Base-by-base conservation (phyloP, 1,140 invertebrate species). In the Pomacea maculata region DNA sequence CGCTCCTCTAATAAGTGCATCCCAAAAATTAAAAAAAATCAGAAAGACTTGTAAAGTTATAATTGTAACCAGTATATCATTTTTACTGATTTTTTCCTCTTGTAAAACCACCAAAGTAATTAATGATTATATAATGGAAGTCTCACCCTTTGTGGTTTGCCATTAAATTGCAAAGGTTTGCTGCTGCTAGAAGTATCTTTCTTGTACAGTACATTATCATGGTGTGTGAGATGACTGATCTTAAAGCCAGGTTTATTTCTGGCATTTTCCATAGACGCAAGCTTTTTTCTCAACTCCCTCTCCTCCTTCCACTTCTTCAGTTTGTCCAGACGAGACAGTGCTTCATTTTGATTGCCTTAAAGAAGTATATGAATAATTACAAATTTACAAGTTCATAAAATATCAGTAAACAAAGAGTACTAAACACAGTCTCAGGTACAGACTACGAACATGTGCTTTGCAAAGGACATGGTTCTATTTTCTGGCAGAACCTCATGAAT, bases 281-380 rank as follows among this genome's bases (percentile, higher is more conserved):
- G 71, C 68, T 87, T 87, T 55, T 77, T 85, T 52, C 86, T 86
- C 25, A 86, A 65, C 52, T 85, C 85, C 55, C 82, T 82, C 57
- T 87, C 87, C 63, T 83, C 82, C 78, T 84, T 85, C 87, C 87
- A 87, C 80, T 86, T 87, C 21, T 81, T 80, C n/a, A 87, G 74
- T 75, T 77, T 83, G 25, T 78, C 77, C 34, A 78, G 65, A 12
- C 77, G 64, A 14, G 77, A 68, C 34, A 57, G 17, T 9, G 77
- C 77, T 11, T 67, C 77, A 5, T 45, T 71, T 78, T 65, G 67
- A 14, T 77, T 78, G 77, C 15, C 45, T 34, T 14, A 9, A 10
- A 34, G 54, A 64, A 76, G 25, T 4, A 55, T 29, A 29, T 10
- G 8, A 34, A 52, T 5, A 25, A 25, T 71, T 17, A 71, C 14